Evolutionary conservation across 2,113 vertebrate genomes (phyloP).

Genomic region (Girardinichthys multiradiatus): DNA sequence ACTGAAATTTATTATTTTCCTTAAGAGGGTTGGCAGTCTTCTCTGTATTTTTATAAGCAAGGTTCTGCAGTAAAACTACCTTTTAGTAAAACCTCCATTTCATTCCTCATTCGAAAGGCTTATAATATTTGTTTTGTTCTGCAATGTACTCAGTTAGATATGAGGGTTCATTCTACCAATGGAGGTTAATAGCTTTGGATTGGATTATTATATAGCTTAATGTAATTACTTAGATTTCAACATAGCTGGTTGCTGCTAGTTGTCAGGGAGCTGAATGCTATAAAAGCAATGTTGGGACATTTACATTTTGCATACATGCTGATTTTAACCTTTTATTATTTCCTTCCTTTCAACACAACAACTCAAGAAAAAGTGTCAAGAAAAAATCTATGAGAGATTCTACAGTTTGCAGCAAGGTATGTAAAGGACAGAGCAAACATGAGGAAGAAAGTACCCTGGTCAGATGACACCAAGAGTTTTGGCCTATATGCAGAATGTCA

Average conservation of each 20-base stretch:
- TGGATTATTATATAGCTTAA: conserved; percentile 19
- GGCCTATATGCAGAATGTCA: too few species aligned
- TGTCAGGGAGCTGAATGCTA: background rate
- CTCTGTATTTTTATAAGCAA: background rate
- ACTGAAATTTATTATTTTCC: conserved; percentile 2
- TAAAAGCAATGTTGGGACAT: background rate
- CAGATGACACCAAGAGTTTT: too few species aligned
- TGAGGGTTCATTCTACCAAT: conserved; percentile 8
- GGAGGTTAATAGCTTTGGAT: background rate
- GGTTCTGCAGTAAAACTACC: conserved; percentile 2
- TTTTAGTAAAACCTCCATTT: background rate
- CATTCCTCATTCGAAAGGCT: background rate
- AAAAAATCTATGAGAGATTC: background rate
- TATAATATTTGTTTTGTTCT: background rate
- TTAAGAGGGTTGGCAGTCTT: background rate
- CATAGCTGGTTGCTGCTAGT: background rate
- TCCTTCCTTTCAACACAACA: too few species aligned
- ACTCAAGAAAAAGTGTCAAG: too few species aligned
- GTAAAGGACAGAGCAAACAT: too few species aligned
- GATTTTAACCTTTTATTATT: background rate
- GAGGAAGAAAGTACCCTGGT: too few species aligned
- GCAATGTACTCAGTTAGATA: background rate
- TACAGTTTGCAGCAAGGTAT: background rate
- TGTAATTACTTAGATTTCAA: conserved; percentile 27
- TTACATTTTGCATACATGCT: background rate